These are phyloP conservation scores for Lutjanus argentimaculatus DNA, from an alignment of 2,797 vertebrate species.

Conservation along the genomic window DNA sequence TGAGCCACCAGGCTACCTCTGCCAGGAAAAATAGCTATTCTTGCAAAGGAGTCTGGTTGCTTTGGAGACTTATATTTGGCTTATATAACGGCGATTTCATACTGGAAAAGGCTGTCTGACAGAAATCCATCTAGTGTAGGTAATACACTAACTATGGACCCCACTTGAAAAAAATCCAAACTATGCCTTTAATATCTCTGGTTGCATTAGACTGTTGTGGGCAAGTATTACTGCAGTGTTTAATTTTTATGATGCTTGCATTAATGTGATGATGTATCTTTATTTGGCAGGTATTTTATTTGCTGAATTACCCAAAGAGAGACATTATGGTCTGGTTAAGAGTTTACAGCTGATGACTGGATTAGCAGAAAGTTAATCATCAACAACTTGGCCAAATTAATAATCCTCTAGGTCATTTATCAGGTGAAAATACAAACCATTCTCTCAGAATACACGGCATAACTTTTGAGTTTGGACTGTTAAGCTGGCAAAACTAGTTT, in stretches of 20 bases:
- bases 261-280: neutral
- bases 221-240: neutral
- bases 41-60: too few relatives aligned
- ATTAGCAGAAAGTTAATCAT: neutral
- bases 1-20: too few relatives aligned
- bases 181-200: neutral
- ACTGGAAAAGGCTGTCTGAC: too few relatives aligned
- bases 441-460: neutral
- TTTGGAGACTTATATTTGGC: too few relatives aligned
- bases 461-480: neutral
- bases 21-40: too few relatives aligned
- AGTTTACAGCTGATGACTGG: neutral
- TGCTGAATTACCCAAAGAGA: neutral
- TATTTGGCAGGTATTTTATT: neutral
- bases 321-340: neutral
- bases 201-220: neutral
- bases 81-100: too few relatives aligned
- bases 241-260: neutral
- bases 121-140: too few relatives aligned
- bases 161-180: too few relatives aligned
- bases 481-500: neutral
- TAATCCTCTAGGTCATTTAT: neutral
- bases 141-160: too few relatives aligned
- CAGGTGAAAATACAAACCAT: neutral
- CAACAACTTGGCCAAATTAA: neutral